Evolutionary conservation across 2,888 invertebrate species (phyloP), one percentile per base, ranked within the genome.

Genomic region (Pammene aurita): DNA sequence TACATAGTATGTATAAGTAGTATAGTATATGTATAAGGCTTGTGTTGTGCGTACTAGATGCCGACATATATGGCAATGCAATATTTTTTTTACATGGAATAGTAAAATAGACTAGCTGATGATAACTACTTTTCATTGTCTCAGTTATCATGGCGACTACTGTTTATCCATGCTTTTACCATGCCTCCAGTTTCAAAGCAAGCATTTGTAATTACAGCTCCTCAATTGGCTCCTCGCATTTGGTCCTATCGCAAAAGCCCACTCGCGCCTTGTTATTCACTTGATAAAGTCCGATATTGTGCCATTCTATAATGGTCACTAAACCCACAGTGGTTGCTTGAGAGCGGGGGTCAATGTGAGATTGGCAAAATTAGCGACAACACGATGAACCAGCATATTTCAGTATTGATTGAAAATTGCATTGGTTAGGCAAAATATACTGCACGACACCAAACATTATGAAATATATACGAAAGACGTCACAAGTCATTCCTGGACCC

Each of bases 231-330:
- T 26, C 13, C 42, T 42, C n/a, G 26, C 16, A 13, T 54, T 34
- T 13, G n/a, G 18, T 44, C 6, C 42, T 44, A 57, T 57, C 57
- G 57, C 42, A 42, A 13, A 57, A 44, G 42, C 38, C 57, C 26
- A 57, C 13, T 57, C 13, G 14, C 38, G 35, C 55, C 18, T 55
- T 38, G 18, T 42, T 57, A 42, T 57, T 57, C 41, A 42, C 57
- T 56, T 57, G 18, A 57, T 57, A 42, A 26, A 42, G 57, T 26
- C 42, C 42, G n/a, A 7, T 13, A 18, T 42, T 11, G 57, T 42
- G 26, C 57, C 57, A 42, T 7, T 57, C 18, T 57, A 42, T 57
- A 7, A 7, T 57, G 57, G 26, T 7, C 42, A 10, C 57, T 42
- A 18, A 7, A n/a, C 5, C 11, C 41, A 10, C 0, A 5, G 13